Evolutionary conservation across 2,888 invertebrate genomes (phyloP).

Genomic region (Sturmia bella): DNA sequence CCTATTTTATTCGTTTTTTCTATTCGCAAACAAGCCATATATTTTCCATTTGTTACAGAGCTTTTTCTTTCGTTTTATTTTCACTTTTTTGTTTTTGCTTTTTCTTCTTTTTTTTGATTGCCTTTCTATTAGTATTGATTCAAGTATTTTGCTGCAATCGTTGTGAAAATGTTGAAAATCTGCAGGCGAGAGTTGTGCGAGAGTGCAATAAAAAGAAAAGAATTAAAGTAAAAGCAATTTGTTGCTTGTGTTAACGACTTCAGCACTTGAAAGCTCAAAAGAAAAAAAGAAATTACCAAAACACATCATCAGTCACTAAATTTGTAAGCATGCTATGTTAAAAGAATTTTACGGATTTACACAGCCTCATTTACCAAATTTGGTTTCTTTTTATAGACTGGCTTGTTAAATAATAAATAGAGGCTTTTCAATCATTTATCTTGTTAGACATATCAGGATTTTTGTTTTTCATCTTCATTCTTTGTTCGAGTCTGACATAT

Average conservation of each 20-base stretch:
- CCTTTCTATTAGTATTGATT: constrained; percentile 36
- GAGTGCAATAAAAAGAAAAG: constrained; percentile 16
- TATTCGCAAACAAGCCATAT: constrained; percentile 45
- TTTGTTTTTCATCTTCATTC: background rate
- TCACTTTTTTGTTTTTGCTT: background rate
- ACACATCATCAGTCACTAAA: constrained; percentile 54
- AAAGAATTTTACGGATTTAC: constrained; percentile 52
- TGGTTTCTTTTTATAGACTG: constrained; percentile 4
- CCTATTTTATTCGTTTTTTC: background rate
- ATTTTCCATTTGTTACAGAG: constrained; percentile 48
- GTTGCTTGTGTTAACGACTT: constrained; percentile 60
- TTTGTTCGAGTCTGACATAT: constrained; percentile 45
- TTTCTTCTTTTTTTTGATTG: background rate
- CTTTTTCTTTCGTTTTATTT: constrained; percentile 36
- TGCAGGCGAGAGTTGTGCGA: constrained; percentile 38
- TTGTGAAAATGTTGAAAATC: constrained; percentile 16
- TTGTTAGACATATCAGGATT: constrained; percentile 23
- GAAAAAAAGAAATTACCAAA: background rate
- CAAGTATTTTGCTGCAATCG: constrained; percentile 57
- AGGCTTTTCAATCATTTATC: constrained; percentile 62
- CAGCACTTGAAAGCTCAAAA: constrained; percentile 39
- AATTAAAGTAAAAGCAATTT: constrained; percentile 58
- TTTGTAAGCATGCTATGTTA: constrained; percentile 33
- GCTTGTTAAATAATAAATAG: constrained; percentile 47
- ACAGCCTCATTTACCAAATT: constrained; percentile 25